These are phyloP conservation scores for Montipora efflorescens DNA, from an alignment of 64 coral and sea anemone species.

Conservation along the genomic window DNA sequence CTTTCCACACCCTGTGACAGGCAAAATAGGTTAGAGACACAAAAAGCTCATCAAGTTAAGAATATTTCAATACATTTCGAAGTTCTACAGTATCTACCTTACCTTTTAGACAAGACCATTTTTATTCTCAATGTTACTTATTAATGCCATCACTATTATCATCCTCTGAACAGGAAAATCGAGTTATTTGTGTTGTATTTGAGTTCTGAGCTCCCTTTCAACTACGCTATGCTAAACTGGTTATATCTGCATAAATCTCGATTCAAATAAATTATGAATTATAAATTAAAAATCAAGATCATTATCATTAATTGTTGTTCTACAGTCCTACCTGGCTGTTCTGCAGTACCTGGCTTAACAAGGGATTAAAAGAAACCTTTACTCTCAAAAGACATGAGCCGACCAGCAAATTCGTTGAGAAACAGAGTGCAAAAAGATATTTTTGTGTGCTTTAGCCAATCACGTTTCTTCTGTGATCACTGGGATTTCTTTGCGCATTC, in stretches of 20 bases:
- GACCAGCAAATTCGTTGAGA: not conserved
- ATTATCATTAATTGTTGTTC: not conserved
- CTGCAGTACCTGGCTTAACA: not conserved
- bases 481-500: too few relatives aligned
- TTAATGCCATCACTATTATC: too few relatives aligned
- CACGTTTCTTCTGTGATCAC: too few relatives aligned
- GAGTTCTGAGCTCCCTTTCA: too few relatives aligned
- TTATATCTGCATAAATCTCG: too few relatives aligned
- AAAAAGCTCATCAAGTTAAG: not conserved
- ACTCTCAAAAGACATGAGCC: not conserved
- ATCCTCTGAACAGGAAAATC: too few relatives aligned
- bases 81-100: not conserved
- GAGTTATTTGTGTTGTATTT: too few relatives aligned
- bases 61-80: not conserved
- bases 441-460: too few relatives aligned
- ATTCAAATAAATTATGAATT: not conserved
- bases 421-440: not conserved
- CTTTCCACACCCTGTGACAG: constrained; percentile 6
- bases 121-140: too few relatives aligned
- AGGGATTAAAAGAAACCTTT: not conserved
- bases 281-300: not conserved
- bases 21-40: not conserved
- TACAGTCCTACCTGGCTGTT: not conserved
- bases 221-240: too few relatives aligned
- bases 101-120: too few relatives aligned